A percentile compares a stretch with the other conserved stretches of the same genome.
phyloP scores from a whole-genome alignment of 2,888 invertebrate species.

The Andrena marginata region DNA sequence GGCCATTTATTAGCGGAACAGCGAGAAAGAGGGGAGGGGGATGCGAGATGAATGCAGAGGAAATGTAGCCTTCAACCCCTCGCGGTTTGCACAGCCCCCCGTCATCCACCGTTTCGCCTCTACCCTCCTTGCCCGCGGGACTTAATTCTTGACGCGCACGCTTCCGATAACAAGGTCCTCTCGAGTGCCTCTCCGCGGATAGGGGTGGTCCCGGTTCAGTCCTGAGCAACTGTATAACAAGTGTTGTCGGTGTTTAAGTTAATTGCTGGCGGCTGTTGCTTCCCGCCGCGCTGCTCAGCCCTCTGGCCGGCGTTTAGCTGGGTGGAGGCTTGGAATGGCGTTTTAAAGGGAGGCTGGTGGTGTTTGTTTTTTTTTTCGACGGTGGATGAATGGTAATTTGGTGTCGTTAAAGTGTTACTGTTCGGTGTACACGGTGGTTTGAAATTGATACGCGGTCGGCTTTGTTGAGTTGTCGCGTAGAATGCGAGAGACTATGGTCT shows the following conservation, averaged over 20 bases:
- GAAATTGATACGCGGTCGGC: too few species aligned
- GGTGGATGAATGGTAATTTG: background rate
- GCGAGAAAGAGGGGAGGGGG: background rate
- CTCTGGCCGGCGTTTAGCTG: background rate
- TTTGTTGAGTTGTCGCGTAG: too few species aligned
- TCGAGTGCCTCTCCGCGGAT: conserved; percentile 46
- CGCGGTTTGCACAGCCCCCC: conserved; percentile 21
- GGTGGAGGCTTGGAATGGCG: background rate
- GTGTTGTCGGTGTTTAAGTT: conserved; percentile 54
- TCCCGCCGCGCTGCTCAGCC: conserved; percentile 33
- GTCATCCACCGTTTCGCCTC: conserved; percentile 17
- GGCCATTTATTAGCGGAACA: conserved; percentile 74
- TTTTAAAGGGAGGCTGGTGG: background rate
- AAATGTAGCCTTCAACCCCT: conserved; percentile 64
- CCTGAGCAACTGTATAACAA: conserved; percentile 49
- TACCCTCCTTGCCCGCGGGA: conserved; percentile 30
- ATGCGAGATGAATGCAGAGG: conserved; percentile 9
- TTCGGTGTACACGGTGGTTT: too few species aligned
- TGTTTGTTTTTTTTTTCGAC: background rate
- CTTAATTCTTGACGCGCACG: conserved; percentile 64
- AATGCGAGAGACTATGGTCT: too few species aligned
- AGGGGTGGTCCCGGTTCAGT: conserved; percentile 17
- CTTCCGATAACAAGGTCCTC: conserved; percentile 61
- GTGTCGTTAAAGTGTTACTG: background rate
- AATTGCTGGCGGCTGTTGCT: conserved; percentile 49